phyloP scores from a whole-genome alignment of 2,113 vertebrate species.

The Hippocampus guttulatus region DNA sequence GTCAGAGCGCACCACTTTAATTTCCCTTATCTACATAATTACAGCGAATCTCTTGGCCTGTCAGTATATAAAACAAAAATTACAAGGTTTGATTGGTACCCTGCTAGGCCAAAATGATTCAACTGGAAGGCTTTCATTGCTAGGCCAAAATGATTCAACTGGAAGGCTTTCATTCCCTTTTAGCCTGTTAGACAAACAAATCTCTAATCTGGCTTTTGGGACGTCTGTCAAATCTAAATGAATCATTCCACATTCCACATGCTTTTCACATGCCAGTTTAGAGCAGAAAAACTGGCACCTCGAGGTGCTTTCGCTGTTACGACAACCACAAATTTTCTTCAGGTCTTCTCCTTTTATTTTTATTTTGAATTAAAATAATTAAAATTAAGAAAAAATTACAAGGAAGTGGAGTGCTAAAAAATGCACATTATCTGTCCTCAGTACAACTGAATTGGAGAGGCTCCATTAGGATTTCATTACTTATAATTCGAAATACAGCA shows the following conservation, averaged over 20 bases:
- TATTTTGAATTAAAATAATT: neutral
- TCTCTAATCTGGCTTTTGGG: conserved; percentile 50
- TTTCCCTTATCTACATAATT: conserved; percentile 58
- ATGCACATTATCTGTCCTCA: neutral
- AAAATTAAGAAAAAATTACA: no score
- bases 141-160: conserved; percentile 46
- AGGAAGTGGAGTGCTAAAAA: neutral
- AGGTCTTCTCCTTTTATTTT: neutral
- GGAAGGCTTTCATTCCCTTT: conserved; percentile 39
- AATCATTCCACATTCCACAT: conserved; percentile 34
- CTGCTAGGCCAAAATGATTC: conserved; percentile 44
- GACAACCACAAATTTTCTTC: neutral
- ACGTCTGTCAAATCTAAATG: conserved; percentile 50
- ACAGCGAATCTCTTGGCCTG: conserved; percentile 47
- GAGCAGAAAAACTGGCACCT: conserved; percentile 13
- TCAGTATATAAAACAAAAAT: conserved; percentile 42
- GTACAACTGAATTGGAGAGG: neutral
- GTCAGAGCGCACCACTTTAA: conserved; percentile 43
- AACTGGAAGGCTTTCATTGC: conserved; percentile 41
- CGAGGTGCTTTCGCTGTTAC: conserved; percentile 3
- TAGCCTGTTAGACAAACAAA: conserved; percentile 36
- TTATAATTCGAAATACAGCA: neutral
- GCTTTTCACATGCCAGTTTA: conserved; percentile 38
- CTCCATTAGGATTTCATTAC: neutral
- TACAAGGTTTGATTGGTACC: conserved; percentile 39